Base-by-base conservation (phyloP, 2,888 invertebrate genomes). In the Sphecodes monilicornis region DNA sequence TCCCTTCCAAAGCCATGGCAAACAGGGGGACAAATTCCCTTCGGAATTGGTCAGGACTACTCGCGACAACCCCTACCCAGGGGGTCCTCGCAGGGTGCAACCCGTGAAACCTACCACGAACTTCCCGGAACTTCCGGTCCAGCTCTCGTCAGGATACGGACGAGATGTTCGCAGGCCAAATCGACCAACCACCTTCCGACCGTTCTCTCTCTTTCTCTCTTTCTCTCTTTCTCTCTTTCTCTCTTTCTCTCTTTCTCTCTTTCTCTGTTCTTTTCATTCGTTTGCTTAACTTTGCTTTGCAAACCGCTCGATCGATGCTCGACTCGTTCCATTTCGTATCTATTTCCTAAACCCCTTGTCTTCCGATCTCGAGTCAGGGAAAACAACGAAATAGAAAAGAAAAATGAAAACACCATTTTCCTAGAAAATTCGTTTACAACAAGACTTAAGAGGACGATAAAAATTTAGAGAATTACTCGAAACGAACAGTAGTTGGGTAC, bases 1-100 rank as follows among this genome's bases (percentile, higher is more conserved):
- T 85, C 79, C 78, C 86, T 83, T 72, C 80, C 72, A 50, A 41
- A n/a, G 1, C 36, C 29, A 54, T 60, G 32, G 76, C 29, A 77
- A 77, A 8, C 6, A 54, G 54, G 50, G 70, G 54, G 57, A 43
- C 73, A 29, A n/a, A 3, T 54, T 10, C 54, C 18, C 60, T 18
- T 29, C n/a, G 26, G 71, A 64, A 43, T 46, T 60, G 36, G n/a
- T 36, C 8, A 5, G 70, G 69, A 39, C 29, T 16, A 16, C 1
- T 10, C 22, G 29, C 0, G 8, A 54, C 83, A 3, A 64, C 60
- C 69, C 73, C 41, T 73, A 26, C 73, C 41, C 64, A 26, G 70
- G n/a, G 43, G 22, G 29, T 64, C 22, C 18, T n/a, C 26, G 18
- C 29, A 11, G 16, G n/a, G 16, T 74, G 39, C 18, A 13, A 0